phyloP scores from a whole-genome alignment of 2,797 vertebrate species.

The Dryobates pubescens region DNA sequence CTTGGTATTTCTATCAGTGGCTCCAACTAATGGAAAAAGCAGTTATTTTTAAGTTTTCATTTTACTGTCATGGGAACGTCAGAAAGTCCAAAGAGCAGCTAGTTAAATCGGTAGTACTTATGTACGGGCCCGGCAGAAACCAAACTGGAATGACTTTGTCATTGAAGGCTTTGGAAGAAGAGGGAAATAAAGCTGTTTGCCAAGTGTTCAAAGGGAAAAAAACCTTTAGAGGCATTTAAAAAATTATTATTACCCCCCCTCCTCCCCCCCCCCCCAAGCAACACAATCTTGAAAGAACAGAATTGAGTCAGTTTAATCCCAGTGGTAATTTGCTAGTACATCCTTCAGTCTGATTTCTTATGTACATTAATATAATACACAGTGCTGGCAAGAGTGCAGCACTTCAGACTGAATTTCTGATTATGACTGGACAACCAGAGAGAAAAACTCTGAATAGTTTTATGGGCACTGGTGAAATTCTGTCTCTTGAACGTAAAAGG shows the following conservation, averaged over 20 bases:
- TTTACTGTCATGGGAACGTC: not conserved
- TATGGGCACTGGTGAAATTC: constrained; percentile 20
- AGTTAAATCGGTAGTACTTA: not conserved
- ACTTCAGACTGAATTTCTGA: constrained; percentile 42
- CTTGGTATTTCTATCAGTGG: not conserved
- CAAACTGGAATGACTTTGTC: constrained; percentile 21
- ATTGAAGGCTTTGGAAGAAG: constrained; percentile 22
- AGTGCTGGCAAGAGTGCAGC: constrained; percentile 49
- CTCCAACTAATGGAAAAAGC: not conserved
- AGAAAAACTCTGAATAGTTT: constrained; percentile 57
- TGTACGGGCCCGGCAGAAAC: constrained; percentile 5
- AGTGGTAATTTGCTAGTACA: constrained; percentile 44
- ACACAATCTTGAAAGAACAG: constrained; percentile 25
- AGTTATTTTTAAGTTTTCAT: not conserved
- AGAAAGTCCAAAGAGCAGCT: not conserved
- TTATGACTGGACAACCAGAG: constrained; percentile 11
- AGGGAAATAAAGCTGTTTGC: constrained; percentile 6
- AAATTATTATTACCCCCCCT: not conserved
- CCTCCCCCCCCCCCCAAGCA: not conserved
- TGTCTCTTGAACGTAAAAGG: constrained; percentile 22
- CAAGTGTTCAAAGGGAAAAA: constrained; percentile 1
- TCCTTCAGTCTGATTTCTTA: constrained; percentile 66
- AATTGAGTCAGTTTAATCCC: constrained; percentile 36
- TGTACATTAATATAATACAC: constrained; percentile 46
- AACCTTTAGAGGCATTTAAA: not conserved